Evolutionary conservation across 2,888 invertebrate species (phyloP), one percentile per base, ranked within the genome.

Genomic region (Eucera pruinosa): DNA sequence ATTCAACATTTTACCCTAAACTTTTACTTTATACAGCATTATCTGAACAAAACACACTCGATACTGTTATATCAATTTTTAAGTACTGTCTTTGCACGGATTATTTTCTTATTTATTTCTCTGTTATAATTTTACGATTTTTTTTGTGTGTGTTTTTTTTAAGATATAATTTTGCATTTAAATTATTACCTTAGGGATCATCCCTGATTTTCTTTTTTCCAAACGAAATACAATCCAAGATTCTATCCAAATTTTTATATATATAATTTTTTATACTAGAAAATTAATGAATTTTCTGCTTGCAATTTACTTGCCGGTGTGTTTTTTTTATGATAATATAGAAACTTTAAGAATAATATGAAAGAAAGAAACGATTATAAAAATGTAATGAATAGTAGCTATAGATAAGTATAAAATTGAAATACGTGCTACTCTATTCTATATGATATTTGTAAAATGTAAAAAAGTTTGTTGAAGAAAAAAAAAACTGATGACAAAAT

Each of bases 61-160:
- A 71, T 25, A 57, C 62, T 57, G 23, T 74, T 62, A 18, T 47
- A 72, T 71, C 41, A 61, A 62, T 50, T 55, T 62, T 48, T n/a
- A 25, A 18, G 30, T 47, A 47, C 33, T 33, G 18, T 50, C 15
- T 57, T 36, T 39, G 43, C 36, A 71, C 39, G 20, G 43, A 57
- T 20, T 43, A 73, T 57, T 27, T 43, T 71, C 5, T 2, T 58
- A 50, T 13, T n/a, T 33, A 54, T 71, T 48, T 39, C 13, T 48
- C 20, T 47, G 58, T 50, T 47, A 39, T 30, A 20, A 45, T 33
- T 45, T 41, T 36, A 43, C 11, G 13, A 23, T 45, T 55, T 2
- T 60, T 39, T 20, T 47, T 36, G 43, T 50, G 61, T 13, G 39
- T 45, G 50, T 9, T 39, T 54, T 57, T 57, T 36, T 71, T 27